A percentile compares a stretch with the other conserved stretches of the same genome.
These are phyloP conservation scores for Eledone cirrhosa DNA, from an alignment of 2,888 invertebrate species.

Conservation along the genomic window DNA sequence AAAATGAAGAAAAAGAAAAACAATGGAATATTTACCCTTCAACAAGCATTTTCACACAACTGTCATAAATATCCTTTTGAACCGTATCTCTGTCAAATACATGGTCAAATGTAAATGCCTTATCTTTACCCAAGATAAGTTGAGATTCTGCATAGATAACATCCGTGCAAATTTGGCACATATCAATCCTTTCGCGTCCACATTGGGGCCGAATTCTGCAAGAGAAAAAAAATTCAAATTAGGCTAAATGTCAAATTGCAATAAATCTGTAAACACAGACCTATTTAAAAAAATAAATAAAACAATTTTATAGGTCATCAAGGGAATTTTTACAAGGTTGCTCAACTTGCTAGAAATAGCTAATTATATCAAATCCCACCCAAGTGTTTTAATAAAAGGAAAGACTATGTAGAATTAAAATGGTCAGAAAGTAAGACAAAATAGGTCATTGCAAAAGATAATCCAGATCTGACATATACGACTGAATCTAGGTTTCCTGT, in stretches of 20 bases:
- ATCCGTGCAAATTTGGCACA: slow-evolving; percentile 91
- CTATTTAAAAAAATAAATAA: no score
- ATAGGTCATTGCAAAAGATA: no score
- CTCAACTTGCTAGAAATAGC: no score
- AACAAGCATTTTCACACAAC: slow-evolving; percentile 85
- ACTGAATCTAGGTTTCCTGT: no score
- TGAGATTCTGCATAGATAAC: slow-evolving; percentile 79
- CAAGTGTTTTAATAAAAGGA: no score
- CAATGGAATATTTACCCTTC: slow-evolving; percentile 73
- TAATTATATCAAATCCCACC: no score
- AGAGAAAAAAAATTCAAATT: slow-evolving; percentile 24
- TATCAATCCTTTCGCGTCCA: slow-evolving; percentile 90
- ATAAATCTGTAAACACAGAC: no score
- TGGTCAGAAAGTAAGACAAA: no score
- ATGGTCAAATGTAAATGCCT: slow-evolving; percentile 95
- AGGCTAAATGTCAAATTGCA: neutral
- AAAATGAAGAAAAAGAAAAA: neutral
- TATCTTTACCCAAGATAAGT: slow-evolving; percentile 89
- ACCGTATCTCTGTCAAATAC: slow-evolving; percentile 84
- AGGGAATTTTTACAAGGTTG: no score
- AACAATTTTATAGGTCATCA: no score
- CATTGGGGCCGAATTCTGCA: slow-evolving; percentile 93
- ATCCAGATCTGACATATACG: no score
- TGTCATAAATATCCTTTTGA: slow-evolving; percentile 83
- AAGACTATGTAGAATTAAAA: no score